Base-by-base conservation (phyloP, 2,113 vertebrate species). In the Laticauda laticaudata region DNA sequence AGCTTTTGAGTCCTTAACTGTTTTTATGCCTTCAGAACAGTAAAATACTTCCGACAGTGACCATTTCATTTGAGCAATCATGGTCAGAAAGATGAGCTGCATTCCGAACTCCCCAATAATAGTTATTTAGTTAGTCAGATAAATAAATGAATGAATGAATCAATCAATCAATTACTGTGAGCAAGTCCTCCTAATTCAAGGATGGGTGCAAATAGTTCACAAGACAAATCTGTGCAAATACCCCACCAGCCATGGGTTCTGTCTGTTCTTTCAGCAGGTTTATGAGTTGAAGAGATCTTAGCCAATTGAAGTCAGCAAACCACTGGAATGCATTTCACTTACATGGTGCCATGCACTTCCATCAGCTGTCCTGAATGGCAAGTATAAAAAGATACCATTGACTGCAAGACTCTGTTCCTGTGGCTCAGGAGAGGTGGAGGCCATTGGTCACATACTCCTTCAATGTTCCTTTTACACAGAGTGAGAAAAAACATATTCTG, bases 51-150 rank as follows among this genome's bases (percentile, higher is more conserved):
- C 94, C 96, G 94, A 91, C 93, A 96, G 90, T 95, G 94, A 92
- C 85, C 93, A 94, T 96, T 95, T 91, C 59, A 96, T 96, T 95
- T 96, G 89, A 93, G 91, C 94, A 93, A 91, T 94, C 90, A 81
- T 39, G 59, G 53, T 91, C 45, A 24, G 3, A 48, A 39, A 43
- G 34, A 56, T 11, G 43, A 53, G 18, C 56, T 92, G 64, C n/a
- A 56, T 54, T 64, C 5, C 92, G 92, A 69, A 54, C 92, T 91
- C 55, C 48, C 34, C 21, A 59, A 59, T 59, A 59, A 59, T 24
- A 59, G 8, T 59, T 59, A 24, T 3, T 59, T 24, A 59, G 7
- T 24, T 24, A 59, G 2, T 57, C 21, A 57, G 2, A 23, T 59
- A 54, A 54, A 54, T 14, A 3, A 54, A 54, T 15, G 3, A 56